phyloP scores from a whole-genome alignment of 2,113 vertebrate species.

The Bungarus multicinctus region DNA sequence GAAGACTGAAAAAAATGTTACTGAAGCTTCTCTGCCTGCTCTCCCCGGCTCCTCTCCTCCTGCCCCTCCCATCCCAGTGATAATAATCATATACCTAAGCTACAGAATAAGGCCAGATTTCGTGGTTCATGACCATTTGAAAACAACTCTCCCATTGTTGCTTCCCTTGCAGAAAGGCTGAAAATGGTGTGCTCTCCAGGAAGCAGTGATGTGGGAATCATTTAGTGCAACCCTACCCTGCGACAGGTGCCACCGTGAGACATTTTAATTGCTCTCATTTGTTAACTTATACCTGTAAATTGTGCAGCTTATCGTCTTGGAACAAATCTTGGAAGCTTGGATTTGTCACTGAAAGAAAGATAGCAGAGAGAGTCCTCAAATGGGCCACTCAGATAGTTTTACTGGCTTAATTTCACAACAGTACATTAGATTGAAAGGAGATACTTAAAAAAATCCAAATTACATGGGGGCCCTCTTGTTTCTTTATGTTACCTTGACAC shows the following conservation, averaged over 20 bases:
- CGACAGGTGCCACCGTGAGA: slow-evolving; percentile 85
- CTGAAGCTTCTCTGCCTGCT: slow-evolving; percentile 62
- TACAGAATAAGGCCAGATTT: slow-evolving; percentile 77
- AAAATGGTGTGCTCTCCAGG: slow-evolving; percentile 78
- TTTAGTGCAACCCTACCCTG: slow-evolving; percentile 87
- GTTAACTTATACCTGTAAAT: slow-evolving; percentile 93
- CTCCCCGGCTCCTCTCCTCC: neutral
- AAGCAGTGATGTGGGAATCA: slow-evolving; percentile 86
- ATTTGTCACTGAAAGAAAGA: slow-evolving; percentile 72
- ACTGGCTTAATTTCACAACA: slow-evolving; percentile 82
- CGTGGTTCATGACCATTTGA: slow-evolving; percentile 76
- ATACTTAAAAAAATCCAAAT: slow-evolving; percentile 90
- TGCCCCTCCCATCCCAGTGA: slow-evolving; percentile 55
- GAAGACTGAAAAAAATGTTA: slow-evolving; percentile 66
- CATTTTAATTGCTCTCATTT: slow-evolving; percentile 98
- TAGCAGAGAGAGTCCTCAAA: slow-evolving; percentile 65
- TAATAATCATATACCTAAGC: slow-evolving; percentile 78
- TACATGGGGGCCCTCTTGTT: slow-evolving; percentile 90
- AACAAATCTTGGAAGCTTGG: slow-evolving; percentile 76
- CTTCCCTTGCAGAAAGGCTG: slow-evolving; percentile 70
- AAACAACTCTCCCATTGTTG: slow-evolving; percentile 89
- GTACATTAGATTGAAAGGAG: slow-evolving; percentile 83
- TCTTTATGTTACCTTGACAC: slow-evolving; percentile 82
- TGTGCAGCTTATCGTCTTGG: slow-evolving; percentile 79
- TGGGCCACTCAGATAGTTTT: slow-evolving; percentile 76